These are phyloP conservation scores for Ptychoptera albimana DNA, from an alignment of 2,888 invertebrate genomes.

Conservation along the genomic window DNA sequence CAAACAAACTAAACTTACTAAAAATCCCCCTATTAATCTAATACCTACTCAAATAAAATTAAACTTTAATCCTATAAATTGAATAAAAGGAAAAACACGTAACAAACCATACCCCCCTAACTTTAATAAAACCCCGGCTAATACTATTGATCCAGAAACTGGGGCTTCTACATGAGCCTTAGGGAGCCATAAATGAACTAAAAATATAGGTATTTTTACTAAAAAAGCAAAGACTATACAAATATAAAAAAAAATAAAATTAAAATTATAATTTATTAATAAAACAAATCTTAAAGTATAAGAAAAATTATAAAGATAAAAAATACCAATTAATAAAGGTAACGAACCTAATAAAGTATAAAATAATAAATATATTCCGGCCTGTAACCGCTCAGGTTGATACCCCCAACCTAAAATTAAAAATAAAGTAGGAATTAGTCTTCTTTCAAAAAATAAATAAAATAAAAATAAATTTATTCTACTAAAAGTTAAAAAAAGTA, in stretches of 20 bases:
- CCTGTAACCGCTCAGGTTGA: conserved; percentile 51
- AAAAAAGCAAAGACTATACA: conserved; percentile 51
- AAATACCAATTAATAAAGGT: conserved; percentile 29
- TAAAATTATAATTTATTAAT: conserved; percentile 32
- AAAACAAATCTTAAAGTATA: conserved; percentile 37
- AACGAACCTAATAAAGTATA: conserved; percentile 52
- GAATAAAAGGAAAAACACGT: conserved; percentile 36
- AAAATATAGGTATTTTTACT: conserved; percentile 18
- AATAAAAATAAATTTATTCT: conserved; percentile 42
- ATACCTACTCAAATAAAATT: conserved; percentile 37
- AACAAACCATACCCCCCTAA: conserved; percentile 54
- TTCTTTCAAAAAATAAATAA: conserved; percentile 55
- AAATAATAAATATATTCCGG: conserved; percentile 49
- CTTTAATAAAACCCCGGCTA: conserved; percentile 56
- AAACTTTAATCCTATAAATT: conserved; percentile 31
- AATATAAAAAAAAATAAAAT: conserved; percentile 23
- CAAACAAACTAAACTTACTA: conserved; percentile 48
- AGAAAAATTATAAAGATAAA: conserved; percentile 20
- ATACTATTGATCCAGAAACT: conserved; percentile 54
- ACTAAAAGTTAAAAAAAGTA: conserved; percentile 40
- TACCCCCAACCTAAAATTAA: conserved; percentile 52
- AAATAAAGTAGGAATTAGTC: conserved; percentile 48
- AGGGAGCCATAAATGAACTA: conserved; percentile 27
- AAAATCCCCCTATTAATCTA: conserved; percentile 40
- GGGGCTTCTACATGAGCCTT: conserved; percentile 65